Conservation (phyloP, 2,888 invertebrate genomes). For the Leucophora obtusa region DNA sequence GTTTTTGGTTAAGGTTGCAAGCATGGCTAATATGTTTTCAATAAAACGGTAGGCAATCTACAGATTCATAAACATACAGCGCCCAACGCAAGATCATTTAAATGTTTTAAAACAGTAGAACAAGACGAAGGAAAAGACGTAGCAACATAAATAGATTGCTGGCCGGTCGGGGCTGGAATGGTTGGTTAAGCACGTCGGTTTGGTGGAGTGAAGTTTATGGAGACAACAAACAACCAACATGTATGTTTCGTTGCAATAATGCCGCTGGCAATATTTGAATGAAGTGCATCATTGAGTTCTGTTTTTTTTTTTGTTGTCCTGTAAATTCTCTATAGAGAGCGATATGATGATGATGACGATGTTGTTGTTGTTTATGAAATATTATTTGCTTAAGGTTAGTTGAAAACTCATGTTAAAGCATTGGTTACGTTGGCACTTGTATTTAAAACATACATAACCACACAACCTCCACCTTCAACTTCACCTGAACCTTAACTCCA, state of each 20-base stretch:
- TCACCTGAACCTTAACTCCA: conserved; percentile 45
- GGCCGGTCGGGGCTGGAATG: conserved; percentile 2
- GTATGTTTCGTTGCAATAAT: conserved; percentile 57
- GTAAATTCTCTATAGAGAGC: conserved; percentile 8
- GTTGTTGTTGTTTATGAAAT: conserved; percentile 54
- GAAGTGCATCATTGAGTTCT: conserved; percentile 63
- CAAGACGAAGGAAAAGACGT: not conserved
- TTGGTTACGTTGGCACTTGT: conserved; percentile 63
- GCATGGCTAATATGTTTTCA: conserved; percentile 72
- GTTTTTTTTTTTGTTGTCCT: conserved; percentile 45
- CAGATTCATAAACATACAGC: conserved; percentile 60
- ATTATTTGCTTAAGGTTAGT: conserved; percentile 61
- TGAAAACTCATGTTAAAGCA: conserved; percentile 60
- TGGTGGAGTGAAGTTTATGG: conserved; percentile 36
- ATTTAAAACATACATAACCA: conserved; percentile 4
- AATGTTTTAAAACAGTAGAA: conserved; percentile 27
- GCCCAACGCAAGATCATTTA: conserved; percentile 47
- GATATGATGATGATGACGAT: conserved; percentile 38
- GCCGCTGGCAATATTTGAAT: conserved; percentile 60
- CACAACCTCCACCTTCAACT: conserved; percentile 49
- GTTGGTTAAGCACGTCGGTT: not conserved
- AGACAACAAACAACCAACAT: conserved; percentile 43
- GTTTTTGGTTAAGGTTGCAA: conserved; percentile 55
- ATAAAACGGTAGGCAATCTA: conserved; percentile 72
- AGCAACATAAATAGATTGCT: not conserved